Conservation (phyloP, 2,113 vertebrate species). For the Oryzias javanicus region DNA sequence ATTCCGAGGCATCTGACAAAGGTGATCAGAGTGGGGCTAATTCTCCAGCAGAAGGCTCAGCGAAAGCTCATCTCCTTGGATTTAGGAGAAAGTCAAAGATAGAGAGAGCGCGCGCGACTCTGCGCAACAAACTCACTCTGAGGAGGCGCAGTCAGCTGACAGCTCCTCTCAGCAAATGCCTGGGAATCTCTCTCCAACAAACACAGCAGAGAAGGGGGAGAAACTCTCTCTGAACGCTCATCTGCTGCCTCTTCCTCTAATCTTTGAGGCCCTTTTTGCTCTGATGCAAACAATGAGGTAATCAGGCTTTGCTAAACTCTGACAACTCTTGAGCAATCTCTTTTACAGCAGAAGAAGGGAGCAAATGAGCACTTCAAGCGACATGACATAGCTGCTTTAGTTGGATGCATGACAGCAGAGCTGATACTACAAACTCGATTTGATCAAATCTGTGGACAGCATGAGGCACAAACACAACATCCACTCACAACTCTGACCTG, state of each 20-base stretch:
- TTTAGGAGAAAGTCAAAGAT: constrained; percentile 30
- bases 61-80: constrained; percentile 65
- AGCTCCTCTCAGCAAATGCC: constrained; percentile 19
- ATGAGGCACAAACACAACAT: constrained; percentile 8
- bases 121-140: constrained; percentile 13
- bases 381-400: background rate
- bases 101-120: constrained; percentile 5
- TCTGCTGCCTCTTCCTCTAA: constrained; percentile 9
- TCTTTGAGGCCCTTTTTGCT: constrained; percentile 21
- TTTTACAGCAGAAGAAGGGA: constrained; percentile 28
- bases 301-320: background rate
- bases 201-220: constrained; percentile 17
- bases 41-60: constrained; percentile 48
- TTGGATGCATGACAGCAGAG: background rate
- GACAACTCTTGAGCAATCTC: constrained; percentile 10
- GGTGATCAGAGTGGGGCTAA: constrained; percentile 49
- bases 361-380: constrained; percentile 12
- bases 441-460: constrained; percentile 25
- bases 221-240: constrained; percentile 19
- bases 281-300: constrained; percentile 22
- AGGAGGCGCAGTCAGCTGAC: constrained; percentile 50
- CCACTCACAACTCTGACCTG: constrained; percentile 14
- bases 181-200: constrained; percentile 31
- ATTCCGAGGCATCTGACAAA: constrained; percentile 24
- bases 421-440: background rate